Evolutionary conservation across 2,113 vertebrate species (phyloP).

Genomic region (Coptodon rendalli): DNA sequence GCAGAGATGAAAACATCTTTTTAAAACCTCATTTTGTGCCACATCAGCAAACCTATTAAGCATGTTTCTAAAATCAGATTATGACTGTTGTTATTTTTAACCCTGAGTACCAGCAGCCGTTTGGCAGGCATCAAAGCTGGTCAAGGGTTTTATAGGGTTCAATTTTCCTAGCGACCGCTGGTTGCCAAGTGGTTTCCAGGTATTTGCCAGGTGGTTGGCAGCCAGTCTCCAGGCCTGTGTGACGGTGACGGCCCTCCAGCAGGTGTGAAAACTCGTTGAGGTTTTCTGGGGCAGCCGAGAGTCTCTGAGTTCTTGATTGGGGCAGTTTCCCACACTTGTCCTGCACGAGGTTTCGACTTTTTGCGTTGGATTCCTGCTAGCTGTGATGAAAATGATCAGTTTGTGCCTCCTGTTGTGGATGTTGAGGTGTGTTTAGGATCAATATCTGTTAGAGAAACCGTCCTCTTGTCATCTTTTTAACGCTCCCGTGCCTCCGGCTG

Average conservation of each 20-base stretch:
- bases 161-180: accelerated
- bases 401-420: not conserved
- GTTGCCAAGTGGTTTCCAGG: not conserved
- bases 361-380: not conserved
- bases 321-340: not conserved
- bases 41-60: not conserved
- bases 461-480: not conserved
- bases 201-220: not conserved
- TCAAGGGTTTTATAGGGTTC: not conserved
- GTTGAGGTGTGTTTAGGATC: not conserved
- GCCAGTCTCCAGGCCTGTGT: not conserved
- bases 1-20: not conserved
- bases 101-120: not conserved
- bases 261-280: not conserved
- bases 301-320: accelerated
- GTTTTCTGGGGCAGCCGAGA: accelerated
- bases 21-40: not conserved
- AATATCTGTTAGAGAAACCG: not conserved
- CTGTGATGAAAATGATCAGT: not conserved
- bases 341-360: not conserved
- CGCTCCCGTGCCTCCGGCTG: accelerated
- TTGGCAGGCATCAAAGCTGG: not conserved
- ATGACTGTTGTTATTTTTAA: accelerated
- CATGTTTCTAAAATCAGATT: not conserved
- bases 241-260: accelerated